phyloP scores from a whole-genome alignment of 2,888 invertebrate genomes.

The Euzophera pinguis region DNA sequence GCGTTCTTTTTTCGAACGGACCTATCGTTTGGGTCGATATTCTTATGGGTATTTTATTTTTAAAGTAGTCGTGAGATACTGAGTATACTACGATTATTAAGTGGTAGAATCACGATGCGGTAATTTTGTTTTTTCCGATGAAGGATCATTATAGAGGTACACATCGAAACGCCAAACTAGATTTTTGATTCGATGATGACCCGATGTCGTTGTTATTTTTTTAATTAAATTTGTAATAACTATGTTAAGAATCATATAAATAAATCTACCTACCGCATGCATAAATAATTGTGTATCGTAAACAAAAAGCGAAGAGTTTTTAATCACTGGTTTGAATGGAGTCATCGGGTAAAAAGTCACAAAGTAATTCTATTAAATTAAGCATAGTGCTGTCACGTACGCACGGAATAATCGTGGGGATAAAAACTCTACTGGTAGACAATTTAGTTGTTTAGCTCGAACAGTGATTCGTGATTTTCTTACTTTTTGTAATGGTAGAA shows the following conservation, averaged over 20 bases:
- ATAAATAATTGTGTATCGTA: slow-evolving; percentile 50
- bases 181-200: slow-evolving; percentile 38
- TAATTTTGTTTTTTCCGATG: slow-evolving; percentile 64
- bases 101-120: slow-evolving; percentile 71
- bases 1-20: slow-evolving; percentile 62
- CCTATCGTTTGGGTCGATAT: slow-evolving; percentile 57
- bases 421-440: slow-evolving; percentile 32
- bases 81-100: slow-evolving; percentile 70
- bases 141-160: slow-evolving; percentile 47
- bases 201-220: slow-evolving; percentile 47
- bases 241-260: neutral
- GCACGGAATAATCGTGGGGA: slow-evolving; percentile 36
- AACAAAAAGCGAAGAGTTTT: slow-evolving; percentile 32
- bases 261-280: slow-evolving; percentile 58
- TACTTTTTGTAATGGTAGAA: neutral
- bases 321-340: slow-evolving; percentile 21
- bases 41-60: slow-evolving; percentile 57
- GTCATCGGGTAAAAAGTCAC: slow-evolving; percentile 40
- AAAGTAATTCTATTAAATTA: slow-evolving; percentile 58
- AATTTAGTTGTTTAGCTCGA: slow-evolving; percentile 20
- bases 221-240: slow-evolving; percentile 39
- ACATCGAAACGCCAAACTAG: slow-evolving; percentile 46
- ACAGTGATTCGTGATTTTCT: slow-evolving; percentile 15
- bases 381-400: slow-evolving; percentile 63
- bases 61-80: slow-evolving; percentile 77